Base-by-base conservation (phyloP, 92 coral and sea anemone species). In the Nematostella vectensis region DNA sequence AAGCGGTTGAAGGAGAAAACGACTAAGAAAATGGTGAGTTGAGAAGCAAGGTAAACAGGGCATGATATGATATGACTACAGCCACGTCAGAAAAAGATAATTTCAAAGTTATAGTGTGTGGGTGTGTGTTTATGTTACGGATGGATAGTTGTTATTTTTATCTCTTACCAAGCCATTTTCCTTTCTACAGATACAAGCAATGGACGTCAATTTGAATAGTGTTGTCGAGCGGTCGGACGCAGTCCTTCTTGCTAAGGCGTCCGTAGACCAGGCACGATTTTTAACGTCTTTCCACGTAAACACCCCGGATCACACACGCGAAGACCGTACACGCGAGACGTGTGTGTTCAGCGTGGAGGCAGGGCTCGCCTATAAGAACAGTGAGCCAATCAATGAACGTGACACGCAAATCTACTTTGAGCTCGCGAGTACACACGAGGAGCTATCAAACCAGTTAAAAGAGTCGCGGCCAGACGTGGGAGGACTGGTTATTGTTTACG, bases 121-220 rank as follows among this genome's bases (percentile, higher is more conserved):
- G n/a, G n/a, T n/a, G n/a, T n/a, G n/a, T n/a, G n/a, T n/a, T n/a
- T n/a, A n/a, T n/a, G n/a, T n/a, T n/a, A n/a, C n/a, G n/a, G n/a
- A n/a, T n/a, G n/a, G n/a, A n/a, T n/a, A n/a, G n/a, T n/a, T n/a
- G n/a, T n/a, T n/a, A 22, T 22, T 50, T 0, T 22, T 25, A 24
- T 44, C 17, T 30, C 3, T 13, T 10, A 24, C 16, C 12, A 31
- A 19, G 11, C 47, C 0, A 15, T 31, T 1, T 8, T 26, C 0
- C 58, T 19, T 33, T 6, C 40, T 33, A 6, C 40, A 82, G 89
- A 58, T 53, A 29, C 30, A 53, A 9, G 37, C 19, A 18, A 82
- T 82, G 89, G 89, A 82, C 64, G 76, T 82, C 64, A 82, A 71
- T 52, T 9, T 40, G 57, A 76, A 82, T 51, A 80, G 89, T 11